Base-by-base conservation (phyloP, 2,888 invertebrate genomes). In the Tuta absoluta region DNA sequence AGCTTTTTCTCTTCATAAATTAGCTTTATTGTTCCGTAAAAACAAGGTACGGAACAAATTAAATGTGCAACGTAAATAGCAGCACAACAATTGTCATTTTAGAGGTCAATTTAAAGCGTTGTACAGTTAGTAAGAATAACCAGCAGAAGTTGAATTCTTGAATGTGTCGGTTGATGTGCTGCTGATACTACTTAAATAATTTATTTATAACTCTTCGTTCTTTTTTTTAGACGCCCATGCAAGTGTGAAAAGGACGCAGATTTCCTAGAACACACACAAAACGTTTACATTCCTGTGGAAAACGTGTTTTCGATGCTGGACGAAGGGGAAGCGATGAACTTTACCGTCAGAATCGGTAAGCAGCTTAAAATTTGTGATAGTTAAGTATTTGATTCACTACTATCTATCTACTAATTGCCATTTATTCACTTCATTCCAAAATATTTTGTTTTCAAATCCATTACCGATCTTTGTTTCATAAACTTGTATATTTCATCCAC, bases 271-370 rank as follows among this genome's bases (percentile, higher is more conserved):
- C 88, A 91, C 75, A 91, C 89, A 28, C 92, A 92, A 74, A 92
- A 92, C 71, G 91, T 92, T 73, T 91, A 89, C 88, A 88, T 92
- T 86, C 92, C 92, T 38, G 88, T 92, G 64, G 92, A 92, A 81
- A 92, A 92, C 69, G 85, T 92, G 53, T 90, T 92, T 72, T 91
- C 92, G 24, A 92, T 92, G 92, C 79, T 92, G 70, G 92, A 92
- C 67, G 87, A 86, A 57, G 76, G 73, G 14, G 91, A 91, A 69
- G 73, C 81, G 48, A 81, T 87, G 73, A 91, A 92, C 71, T 92
- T 89, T 70, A 90, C 85, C 60, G 85, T 92, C 38, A 79, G 90
- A 66, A 89, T 92, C 67, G 91, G 91, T 91, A 74, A 82, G 87
- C 11, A 53, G 0, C 2, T 24, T 23, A 11, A 8, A 23, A 45